phyloP scores from a whole-genome alignment of 1,140 invertebrate genomes.

The Bradynema listronoti region DNA sequence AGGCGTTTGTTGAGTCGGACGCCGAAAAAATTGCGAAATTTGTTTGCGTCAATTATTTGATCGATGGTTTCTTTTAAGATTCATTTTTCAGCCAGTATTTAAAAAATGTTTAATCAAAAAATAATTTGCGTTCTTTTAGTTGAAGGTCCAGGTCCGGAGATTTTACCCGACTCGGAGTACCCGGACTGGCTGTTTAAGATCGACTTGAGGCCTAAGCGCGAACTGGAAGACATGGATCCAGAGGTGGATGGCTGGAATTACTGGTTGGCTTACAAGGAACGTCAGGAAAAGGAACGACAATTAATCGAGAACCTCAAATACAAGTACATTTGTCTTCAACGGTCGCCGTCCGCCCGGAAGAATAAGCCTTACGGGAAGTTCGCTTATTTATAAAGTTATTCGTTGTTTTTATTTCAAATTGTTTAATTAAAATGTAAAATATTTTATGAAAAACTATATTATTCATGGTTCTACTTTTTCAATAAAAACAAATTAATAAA shows the following conservation, averaged over 20 bases:
- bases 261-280: constrained; percentile 11
- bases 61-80: background rate
- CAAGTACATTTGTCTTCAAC: constrained; percentile 16
- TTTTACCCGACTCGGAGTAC: constrained; percentile 19
- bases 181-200: constrained; percentile 24
- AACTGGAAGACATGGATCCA: constrained; percentile 24
- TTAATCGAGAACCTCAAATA: constrained; percentile 5
- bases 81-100: background rate
- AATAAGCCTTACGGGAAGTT: background rate
- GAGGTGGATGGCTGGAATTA: constrained; percentile 25
- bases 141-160: constrained; percentile 17
- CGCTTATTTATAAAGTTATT: background rate
- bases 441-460: too few species aligned
- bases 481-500: too few species aligned
- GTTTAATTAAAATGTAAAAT: too few species aligned
- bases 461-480: too few species aligned
- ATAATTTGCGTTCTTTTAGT: background rate
- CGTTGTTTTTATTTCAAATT: too few species aligned
- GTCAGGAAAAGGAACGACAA: constrained; percentile 1
- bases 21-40: background rate
- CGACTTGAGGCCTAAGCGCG: constrained; percentile 5
- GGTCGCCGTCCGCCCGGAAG: constrained; percentile 12
- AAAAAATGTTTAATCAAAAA: background rate
- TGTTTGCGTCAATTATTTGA: background rate
- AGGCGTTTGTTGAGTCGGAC: background rate